These are phyloP conservation scores for Alcis repandata DNA, from an alignment of 2,888 invertebrate species.

Conservation along the genomic window DNA sequence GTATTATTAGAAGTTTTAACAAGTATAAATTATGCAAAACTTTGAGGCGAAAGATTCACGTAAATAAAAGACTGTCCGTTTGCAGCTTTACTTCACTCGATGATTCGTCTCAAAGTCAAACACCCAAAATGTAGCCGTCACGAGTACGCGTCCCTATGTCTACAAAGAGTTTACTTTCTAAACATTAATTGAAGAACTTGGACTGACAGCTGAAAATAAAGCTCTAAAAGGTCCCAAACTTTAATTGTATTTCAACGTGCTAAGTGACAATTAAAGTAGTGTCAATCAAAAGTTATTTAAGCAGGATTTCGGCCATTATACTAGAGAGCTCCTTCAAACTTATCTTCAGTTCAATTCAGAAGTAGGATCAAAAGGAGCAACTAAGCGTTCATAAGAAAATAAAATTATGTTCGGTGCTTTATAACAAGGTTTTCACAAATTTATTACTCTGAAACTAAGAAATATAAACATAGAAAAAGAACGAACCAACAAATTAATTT, in stretches of 20 bases:
- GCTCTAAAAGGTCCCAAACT: slow-evolving; percentile 19
- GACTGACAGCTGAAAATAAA: slow-evolving; percentile 30
- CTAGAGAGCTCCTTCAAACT: slow-evolving; percentile 2
- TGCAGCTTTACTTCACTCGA: not conserved
- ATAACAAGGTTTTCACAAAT: not conserved
- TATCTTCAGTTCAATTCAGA: slow-evolving; percentile 10
- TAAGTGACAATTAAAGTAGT: slow-evolving; percentile 34
- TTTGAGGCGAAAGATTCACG: too few relatives aligned
- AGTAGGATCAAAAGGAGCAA: slow-evolving; percentile 17
- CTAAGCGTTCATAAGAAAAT: slow-evolving; percentile 11
- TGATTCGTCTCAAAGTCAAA: slow-evolving; percentile 3
- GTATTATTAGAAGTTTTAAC: too few relatives aligned
- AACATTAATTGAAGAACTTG: slow-evolving; percentile 33
- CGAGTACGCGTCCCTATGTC: slow-evolving; percentile 4
- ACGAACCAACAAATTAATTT: too few relatives aligned
- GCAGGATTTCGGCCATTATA: slow-evolving; percentile 18
- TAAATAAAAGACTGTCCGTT: not conserved
- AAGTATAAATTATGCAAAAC: too few relatives aligned
- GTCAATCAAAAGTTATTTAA: slow-evolving; percentile 33
- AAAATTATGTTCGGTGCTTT: not conserved
- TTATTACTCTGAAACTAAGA: not conserved
- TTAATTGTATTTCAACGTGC: slow-evolving; percentile 26
- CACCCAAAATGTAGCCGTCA: not conserved
- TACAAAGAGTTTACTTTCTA: slow-evolving; percentile 19
- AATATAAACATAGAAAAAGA: too few relatives aligned